Conservation (phyloP, 2,113 vertebrate genomes). For the Daboia siamensis region DNA sequence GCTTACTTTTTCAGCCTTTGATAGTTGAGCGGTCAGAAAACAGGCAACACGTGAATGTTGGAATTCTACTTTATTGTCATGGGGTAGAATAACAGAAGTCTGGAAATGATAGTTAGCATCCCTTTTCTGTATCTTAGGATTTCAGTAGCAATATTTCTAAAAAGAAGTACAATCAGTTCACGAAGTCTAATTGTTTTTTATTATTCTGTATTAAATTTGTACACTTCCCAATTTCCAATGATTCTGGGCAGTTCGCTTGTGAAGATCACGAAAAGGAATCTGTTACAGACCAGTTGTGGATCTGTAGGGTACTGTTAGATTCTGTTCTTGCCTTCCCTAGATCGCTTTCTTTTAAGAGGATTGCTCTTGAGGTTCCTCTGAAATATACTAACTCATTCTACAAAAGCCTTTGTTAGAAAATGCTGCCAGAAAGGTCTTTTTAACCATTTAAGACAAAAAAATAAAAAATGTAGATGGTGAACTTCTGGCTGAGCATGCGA, state of each 20-base stretch:
- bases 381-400: neutral
- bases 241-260: neutral
- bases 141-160: neutral
- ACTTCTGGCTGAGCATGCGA: neutral
- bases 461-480: too few species aligned
- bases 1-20: neutral
- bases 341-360: neutral
- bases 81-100: neutral
- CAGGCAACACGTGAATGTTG: neutral
- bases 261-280: neutral
- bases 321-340: neutral
- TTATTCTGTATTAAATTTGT: neutral
- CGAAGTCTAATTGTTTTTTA: neutral
- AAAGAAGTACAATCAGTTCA: neutral
- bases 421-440: neutral
- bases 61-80: neutral
- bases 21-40: neutral
- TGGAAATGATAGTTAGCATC: neutral
- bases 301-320: neutral
- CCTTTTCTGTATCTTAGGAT: neutral
- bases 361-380: neutral
- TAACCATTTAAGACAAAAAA: neutral
- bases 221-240: neutral
- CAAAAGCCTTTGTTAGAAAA: neutral
- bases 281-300: neutral